phyloP scores from a whole-genome alignment of 2,113 vertebrate species.

The Heterochromis multidens region DNA sequence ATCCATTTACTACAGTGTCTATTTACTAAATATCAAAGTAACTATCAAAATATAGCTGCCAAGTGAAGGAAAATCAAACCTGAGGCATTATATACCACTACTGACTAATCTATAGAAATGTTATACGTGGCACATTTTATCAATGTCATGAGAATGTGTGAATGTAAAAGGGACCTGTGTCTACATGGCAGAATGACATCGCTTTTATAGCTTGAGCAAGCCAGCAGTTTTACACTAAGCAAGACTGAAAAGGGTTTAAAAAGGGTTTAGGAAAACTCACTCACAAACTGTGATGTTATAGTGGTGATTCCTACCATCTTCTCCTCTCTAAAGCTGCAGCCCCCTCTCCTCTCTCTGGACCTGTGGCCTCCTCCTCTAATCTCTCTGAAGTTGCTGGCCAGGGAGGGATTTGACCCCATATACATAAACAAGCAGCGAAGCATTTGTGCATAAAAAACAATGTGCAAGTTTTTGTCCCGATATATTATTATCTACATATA shows the following conservation, averaged over 20 bases:
- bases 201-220: neutral
- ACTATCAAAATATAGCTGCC: too few species aligned
- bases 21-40: too few species aligned
- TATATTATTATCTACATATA: too few species aligned
- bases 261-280: neutral
- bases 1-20: too few species aligned
- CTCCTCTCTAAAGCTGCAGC: neutral
- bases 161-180: neutral
- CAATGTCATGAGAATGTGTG: neutral
- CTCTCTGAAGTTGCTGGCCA: neutral
- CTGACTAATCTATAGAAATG: too few species aligned
- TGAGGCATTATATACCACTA: too few species aligned
- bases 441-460: too few species aligned
- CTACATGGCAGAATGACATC: neutral
- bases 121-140: too few species aligned
- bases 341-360: neutral
- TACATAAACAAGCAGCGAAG: too few species aligned
- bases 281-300: neutral
- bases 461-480: too few species aligned
- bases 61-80: too few species aligned
- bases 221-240: neutral
- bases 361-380: neutral
- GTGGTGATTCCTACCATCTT: neutral
- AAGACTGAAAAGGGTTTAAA: neutral
- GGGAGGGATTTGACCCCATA: too few species aligned